Base-by-base conservation (phyloP, 1,140 invertebrate genomes). In the Neelides sp. region DNA sequence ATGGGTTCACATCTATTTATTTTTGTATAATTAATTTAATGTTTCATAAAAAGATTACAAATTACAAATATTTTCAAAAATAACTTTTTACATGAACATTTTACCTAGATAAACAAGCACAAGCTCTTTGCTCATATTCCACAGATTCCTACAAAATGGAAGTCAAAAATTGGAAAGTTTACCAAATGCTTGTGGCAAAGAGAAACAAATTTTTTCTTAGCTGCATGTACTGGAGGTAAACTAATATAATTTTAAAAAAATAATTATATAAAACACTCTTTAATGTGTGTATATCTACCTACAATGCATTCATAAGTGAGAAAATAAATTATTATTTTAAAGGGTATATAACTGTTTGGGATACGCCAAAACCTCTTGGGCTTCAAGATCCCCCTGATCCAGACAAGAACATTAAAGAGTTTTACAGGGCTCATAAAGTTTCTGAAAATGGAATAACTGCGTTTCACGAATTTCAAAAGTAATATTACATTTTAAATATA, bases 301-400 rank as follows among this genome's bases (percentile, higher is more conserved):
- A 10, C 15, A 34, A 12, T 17, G 37, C 10, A 8, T 40, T 40
- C 10, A 17, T 17, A 13, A 10, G 20, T 23, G n/a, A 10, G n/a
- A 34, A n/a, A 34, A 10, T 34, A 8, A 10, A n/a, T n/a, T n/a
- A n/a, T n/a, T n/a, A n/a, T n/a, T n/a, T n/a, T 24, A 3, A 10
- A 58, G 56, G 57, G 0, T 60, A 19, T 23, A 28, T 57, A 12
- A 32, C 54, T 0, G 46, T 52, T 28, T 60, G 58, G 58, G 40
- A 48, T 4, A 48, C 46, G 3, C 54, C 52, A 15, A 35, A 26
- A 13, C 27, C 24, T 1, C 20, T 55, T 12, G 58, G 52, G 0
- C 36, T 57, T 26, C 28, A 46, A 35, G 46, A 45, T 15, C 39
- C 52, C 2, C 43, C 50, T 23, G 52, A 60, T 40, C 35, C 45